A percentile compares a stretch with the other conserved stretches of the same genome.
Evolutionary conservation across 2,113 vertebrate genomes (phyloP).

Genomic region (Heteronetta atricapilla): DNA sequence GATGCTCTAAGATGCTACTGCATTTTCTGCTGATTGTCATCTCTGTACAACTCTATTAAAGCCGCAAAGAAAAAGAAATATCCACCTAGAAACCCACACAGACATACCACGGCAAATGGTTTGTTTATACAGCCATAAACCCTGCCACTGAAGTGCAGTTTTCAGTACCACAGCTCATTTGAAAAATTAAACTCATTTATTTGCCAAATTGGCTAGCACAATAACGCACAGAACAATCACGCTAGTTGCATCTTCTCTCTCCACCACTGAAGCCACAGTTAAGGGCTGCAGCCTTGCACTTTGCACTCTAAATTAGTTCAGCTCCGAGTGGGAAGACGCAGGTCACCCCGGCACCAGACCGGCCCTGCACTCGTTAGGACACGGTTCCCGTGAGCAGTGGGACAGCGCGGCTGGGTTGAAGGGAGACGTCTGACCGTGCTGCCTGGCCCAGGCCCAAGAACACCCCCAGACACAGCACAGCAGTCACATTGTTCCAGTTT

Average conservation of each 20-base stretch:
- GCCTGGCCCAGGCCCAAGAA: not conserved
- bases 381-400: not conserved
- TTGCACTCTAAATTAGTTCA: not conserved
- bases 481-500: not conserved
- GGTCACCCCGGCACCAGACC: fast-evolving
- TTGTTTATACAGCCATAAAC: not conserved
- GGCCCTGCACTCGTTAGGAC: not conserved
- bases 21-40: not conserved
- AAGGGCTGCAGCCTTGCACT: fast-evolving
- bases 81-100: not conserved
- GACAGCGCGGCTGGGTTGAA: not conserved
- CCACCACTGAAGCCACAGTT: not conserved
- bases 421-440: not conserved
- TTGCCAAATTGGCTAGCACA: not conserved
- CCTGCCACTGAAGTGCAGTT: not conserved
- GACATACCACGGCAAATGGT: not conserved
- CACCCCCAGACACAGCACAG: not conserved
- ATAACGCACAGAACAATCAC: fast-evolving
- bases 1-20: not conserved
- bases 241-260: not conserved
- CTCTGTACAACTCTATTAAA: not conserved
- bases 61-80: not conserved
- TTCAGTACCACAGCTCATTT: not conserved
- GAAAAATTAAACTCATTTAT: constrained; percentile 42
- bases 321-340: not conserved